A percentile compares a stretch with the other conserved stretches of the same genome.
phyloP scores from a whole-genome alignment of 2,113 vertebrate species.

The Pongo abelii region DNA sequence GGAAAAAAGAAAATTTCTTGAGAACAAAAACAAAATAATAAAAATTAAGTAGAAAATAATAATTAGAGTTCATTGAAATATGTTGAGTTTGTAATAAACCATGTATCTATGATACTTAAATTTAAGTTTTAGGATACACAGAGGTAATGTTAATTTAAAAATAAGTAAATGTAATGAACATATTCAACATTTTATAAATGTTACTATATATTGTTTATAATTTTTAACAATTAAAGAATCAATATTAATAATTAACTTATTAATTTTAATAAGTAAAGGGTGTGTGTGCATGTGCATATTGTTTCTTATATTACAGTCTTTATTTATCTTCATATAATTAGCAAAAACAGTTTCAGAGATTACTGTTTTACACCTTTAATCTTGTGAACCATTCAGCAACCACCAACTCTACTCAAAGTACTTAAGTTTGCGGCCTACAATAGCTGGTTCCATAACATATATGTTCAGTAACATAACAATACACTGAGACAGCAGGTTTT shows the following conservation, averaged over 20 bases:
- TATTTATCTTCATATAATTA: neutral
- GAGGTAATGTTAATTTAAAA: neutral
- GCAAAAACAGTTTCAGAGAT: neutral
- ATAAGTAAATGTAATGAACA: neutral
- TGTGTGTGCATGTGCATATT: neutral
- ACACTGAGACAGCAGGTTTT: no score
- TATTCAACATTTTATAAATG: constrained; percentile 31
- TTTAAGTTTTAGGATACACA: neutral
- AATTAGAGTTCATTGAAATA: neutral
- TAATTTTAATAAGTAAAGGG: neutral
- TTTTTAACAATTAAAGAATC: neutral
- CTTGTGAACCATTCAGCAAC: neutral
- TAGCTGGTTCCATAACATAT: no score
- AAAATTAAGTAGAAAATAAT: neutral
- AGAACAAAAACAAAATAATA: neutral
- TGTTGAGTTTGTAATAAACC: neutral
- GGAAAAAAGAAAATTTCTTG: neutral
- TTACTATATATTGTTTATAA: neutral
- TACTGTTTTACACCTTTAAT: neutral
- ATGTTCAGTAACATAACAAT: no score
- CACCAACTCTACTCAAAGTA: neutral
- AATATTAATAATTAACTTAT: neutral
- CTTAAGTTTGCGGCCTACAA: no score
- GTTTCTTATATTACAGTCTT: neutral
- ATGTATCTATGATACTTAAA: constrained; percentile 12